Evolutionary conservation across 2,113 vertebrate genomes (phyloP), one percentile per base, ranked within the genome.

Genomic region (Brachirus orientalis): DNA sequence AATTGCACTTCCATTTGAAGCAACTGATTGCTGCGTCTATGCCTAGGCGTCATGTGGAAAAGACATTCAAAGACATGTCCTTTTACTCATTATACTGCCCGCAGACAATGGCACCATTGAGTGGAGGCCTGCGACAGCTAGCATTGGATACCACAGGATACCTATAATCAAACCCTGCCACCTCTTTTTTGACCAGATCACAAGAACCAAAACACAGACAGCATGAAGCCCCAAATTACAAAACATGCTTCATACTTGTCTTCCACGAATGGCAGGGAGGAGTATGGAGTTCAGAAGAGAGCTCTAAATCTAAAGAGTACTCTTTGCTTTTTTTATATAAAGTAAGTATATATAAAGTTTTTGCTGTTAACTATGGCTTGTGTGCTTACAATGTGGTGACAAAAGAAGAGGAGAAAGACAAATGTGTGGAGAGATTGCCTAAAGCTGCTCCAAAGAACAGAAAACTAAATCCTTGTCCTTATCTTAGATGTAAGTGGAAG

Each of bases 31-130:
- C 85, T 76, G 83, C 28, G 62, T 52, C 63, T 1, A 1, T 73
- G 63, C 80, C 80, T 6, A 12, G 43, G 78, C 78, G 75, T 73
- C 53, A 79, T 44, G 70, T 54, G 63, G 64, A 72, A 43, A 45
- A 76, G 62, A 63, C 57, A 67, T 75, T 85, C 48, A 73, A 80
- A 82, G 82, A 78, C 10, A 1, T 59, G 78, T 53, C 75, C 73
- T 75, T 73, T 63, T 70, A 59, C 70, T 85, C 70, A 79, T 86
- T 90, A 85, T 82, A 84, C 53, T 43, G 83, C 76, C 66, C 74
- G 77, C 54, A 22, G 67, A 84, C 72, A 69, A 36, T 65, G 75
- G 75, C 81, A 54, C 63, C 50, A 22, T 36, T 18, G 59, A 43
- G 45, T 2, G 36, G 20, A 76, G 10, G 41, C 45, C 47, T 18